Base-by-base conservation (phyloP, 1,140 invertebrate species). In the Musca domestica region DNA sequence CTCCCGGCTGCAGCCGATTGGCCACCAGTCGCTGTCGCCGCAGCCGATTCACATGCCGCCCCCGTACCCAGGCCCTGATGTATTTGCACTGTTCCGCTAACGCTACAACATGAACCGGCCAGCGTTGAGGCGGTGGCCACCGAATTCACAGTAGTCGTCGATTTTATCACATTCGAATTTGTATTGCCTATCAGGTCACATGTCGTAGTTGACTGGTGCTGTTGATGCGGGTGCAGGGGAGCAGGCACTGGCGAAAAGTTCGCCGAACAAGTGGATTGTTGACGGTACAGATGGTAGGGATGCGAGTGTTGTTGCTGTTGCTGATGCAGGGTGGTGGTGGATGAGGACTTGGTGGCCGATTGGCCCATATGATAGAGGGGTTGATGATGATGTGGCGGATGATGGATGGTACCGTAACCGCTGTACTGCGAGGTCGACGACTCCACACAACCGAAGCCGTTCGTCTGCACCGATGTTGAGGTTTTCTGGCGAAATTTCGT, bases 121-220 rank as follows among this genome's bases (percentile, higher is more conserved):
- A 79, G 58, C 25, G 78, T 80, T 0, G 78, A 78, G 51, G 78
- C 78, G 17, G 78, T 79, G 67, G 78, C 75, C 68, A 75, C 74
- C 71, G 78, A 80, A 64, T 80, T 78, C 30, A 79, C 78, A 47
- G 79, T 81, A 58, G 79, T 79, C 64, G 79, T 79, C 27, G 77
- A 79, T 68, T 78, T 81, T 77, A 79, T 81, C 76, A 81, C 78
- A 81, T 81, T 80, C 67, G 78, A 71, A 74, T 81, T 81, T 48
- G 71, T 72, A 63, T 72, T 70, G 67, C 74, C 76, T 68, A 81
- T 70, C 70, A 81, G 67, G 52, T 81, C 78, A 69, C 74, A 71
- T 58, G 79, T 81, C 67, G 76, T 81, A 2, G 79, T 81, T 69
- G 78, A 81, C 61, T 78, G 77, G 64, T 81, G 74, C 64, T 76